Evolutionary conservation across 2,888 invertebrate genomes (phyloP).

Genomic region (Caenorhabditis sp.): DNA sequence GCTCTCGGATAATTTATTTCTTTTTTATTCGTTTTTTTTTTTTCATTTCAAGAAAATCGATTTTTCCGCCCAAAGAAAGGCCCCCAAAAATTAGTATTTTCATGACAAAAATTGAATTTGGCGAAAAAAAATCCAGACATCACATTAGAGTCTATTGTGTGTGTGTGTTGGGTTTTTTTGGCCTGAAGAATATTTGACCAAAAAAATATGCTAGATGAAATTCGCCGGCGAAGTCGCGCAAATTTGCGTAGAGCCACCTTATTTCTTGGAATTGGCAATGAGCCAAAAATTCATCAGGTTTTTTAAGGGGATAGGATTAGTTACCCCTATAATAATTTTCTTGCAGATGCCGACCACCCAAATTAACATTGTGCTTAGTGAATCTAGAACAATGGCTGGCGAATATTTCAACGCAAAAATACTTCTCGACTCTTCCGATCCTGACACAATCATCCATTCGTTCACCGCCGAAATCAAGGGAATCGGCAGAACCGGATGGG

Average conservation of each 20-base stretch:
- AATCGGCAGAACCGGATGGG: slow-evolving; percentile 66
- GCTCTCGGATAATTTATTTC: slow-evolving; percentile 6
- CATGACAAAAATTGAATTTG: neutral
- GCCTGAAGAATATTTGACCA: neutral
- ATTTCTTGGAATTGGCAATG: neutral
- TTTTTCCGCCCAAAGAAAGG: neutral
- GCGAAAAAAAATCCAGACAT: neutral
- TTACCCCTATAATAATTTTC: too few species aligned
- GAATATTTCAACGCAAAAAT: slow-evolving; percentile 63
- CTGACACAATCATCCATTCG: slow-evolving; percentile 60
- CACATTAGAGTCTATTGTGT: too few species aligned
- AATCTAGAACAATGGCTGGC: slow-evolving; percentile 63
- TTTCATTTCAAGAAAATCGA: neutral
- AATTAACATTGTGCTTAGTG: slow-evolving; percentile 62
- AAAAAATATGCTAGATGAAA: neutral
- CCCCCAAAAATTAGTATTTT: too few species aligned
- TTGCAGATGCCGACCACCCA: slow-evolving; percentile 69
- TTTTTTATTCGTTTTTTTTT: slow-evolving; percentile 1
- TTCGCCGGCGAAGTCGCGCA: neutral
- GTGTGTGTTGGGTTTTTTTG: neutral
- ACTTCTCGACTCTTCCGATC: slow-evolving; percentile 65
- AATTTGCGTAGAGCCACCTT: neutral
- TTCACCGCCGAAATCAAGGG: slow-evolving; percentile 50
- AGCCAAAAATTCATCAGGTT: neutral
- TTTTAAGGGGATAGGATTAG: too few species aligned